Conservation (phyloP, 1,140 invertebrate species). For the Drosophila gunungcola region DNA sequence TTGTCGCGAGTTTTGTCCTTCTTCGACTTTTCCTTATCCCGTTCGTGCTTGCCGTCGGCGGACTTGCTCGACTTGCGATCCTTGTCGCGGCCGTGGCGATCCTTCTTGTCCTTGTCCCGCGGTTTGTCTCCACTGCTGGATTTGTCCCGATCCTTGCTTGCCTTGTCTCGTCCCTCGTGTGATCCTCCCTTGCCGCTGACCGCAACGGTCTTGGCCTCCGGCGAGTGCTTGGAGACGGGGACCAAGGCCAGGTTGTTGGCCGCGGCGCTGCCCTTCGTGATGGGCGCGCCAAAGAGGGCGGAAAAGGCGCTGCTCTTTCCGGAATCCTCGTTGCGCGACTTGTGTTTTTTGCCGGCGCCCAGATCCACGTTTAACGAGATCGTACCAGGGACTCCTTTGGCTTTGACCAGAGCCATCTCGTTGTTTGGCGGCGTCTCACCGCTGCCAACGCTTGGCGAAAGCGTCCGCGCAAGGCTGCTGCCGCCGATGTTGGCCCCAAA, state of each 20-base stretch:
- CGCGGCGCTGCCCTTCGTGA: slow-evolving; percentile 87
- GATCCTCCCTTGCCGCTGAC: slow-evolving; percentile 33
- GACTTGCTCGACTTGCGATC: slow-evolving; percentile 73
- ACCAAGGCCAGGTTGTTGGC: slow-evolving; percentile 9
- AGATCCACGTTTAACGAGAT: slow-evolving; percentile 55
- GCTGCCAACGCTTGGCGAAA: slow-evolving; percentile 51
- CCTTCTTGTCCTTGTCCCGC: slow-evolving; percentile 87
- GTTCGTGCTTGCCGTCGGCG: slow-evolving; percentile 87
- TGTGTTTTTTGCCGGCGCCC: slow-evolving; percentile 87
- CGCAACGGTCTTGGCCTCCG: slow-evolving; percentile 73
- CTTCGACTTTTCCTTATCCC: slow-evolving; percentile 89
- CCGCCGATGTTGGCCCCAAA: slow-evolving; percentile 55
- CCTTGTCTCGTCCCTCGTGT: slow-evolving; percentile 67
- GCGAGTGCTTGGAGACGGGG: slow-evolving; percentile 83
- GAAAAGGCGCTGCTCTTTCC: slow-evolving; percentile 88
- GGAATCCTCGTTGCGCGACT: slow-evolving; percentile 86
- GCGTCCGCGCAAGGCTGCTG: slow-evolving; percentile 50
- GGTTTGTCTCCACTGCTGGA: slow-evolving; percentile 64
- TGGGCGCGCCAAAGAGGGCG: slow-evolving; percentile 92
- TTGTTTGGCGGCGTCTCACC: slow-evolving; percentile 22
- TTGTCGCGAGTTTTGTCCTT: slow-evolving; percentile 87
- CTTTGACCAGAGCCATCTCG: slow-evolving; percentile 86
- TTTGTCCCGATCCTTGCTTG: slow-evolving; percentile 75
- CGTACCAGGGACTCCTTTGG: slow-evolving; percentile 86
- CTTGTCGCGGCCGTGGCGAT: slow-evolving; percentile 88